phyloP scores from a whole-genome alignment of 2,888 invertebrate species.

The Lithophane semibrunnea region DNA sequence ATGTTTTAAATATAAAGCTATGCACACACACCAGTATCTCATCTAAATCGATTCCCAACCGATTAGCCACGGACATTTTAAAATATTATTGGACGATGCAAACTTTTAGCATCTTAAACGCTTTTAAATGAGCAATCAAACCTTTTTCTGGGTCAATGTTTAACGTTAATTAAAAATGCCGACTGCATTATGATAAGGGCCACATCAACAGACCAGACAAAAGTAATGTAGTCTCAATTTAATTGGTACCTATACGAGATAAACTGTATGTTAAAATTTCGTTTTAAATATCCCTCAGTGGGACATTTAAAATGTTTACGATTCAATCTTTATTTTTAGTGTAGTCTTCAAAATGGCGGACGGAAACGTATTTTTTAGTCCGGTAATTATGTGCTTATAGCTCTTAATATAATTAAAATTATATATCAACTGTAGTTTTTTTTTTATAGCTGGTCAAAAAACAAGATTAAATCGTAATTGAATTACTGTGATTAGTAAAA shows the following conservation, averaged over 20 bases:
- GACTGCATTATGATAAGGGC: constrained; percentile 56
- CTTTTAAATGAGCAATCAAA: constrained; percentile 68
- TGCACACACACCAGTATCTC: constrained; percentile 37
- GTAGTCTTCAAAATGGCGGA: constrained; percentile 40
- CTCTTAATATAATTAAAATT: constrained; percentile 21
- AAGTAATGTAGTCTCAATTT: constrained; percentile 55
- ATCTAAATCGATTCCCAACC: constrained; percentile 57
- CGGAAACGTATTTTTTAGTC: constrained; percentile 35
- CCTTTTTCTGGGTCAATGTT: constrained; percentile 68
- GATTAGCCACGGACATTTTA: constrained; percentile 65
- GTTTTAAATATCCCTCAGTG: constrained; percentile 34
- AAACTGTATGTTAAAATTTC: constrained; percentile 54
- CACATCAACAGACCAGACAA: constrained; percentile 39
- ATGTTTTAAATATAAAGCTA: constrained; percentile 20
- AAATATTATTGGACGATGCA: constrained; percentile 57
- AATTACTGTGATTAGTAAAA: constrained; percentile 62
- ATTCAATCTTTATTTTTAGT: constrained; percentile 49
- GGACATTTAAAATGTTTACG: constrained; percentile 51
- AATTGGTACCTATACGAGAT: constrained; percentile 58
- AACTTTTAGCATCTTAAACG: constrained; percentile 60
- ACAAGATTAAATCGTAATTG: constrained; percentile 60
- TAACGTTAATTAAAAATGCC: constrained; percentile 66
- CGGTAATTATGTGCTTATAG: constrained; percentile 8
- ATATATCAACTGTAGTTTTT: constrained; percentile 3
- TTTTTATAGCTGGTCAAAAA: constrained; percentile 32